Base-by-base conservation (phyloP, 2,888 invertebrate genomes). In the Ceratothoa steindachneri region DNA sequence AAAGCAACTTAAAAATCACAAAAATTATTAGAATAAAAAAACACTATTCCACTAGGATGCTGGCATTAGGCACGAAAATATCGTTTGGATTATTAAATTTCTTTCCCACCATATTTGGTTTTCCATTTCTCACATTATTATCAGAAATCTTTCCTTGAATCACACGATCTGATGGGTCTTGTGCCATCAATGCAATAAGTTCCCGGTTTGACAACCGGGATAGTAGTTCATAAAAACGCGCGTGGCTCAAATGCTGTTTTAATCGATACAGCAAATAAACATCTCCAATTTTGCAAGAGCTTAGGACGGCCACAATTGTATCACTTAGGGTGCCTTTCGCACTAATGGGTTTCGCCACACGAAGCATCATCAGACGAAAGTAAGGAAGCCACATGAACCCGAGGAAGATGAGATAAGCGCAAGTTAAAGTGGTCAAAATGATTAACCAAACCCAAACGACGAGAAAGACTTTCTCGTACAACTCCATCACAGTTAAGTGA, bases 311-410 rank as follows among this genome's bases (percentile, higher is more conserved):
- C 30, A 79, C 73, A 52, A 79, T 79, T 22, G 79, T 79, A 67
- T 76, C 69, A 24, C 73, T 74, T 30, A 79, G 76, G 7, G 75
- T 76, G 66, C 74, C 76, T 67, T 74, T 76, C 53, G 79, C 79
- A 70, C 72, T 79, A 67, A 73, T 69, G 7, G 79, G 79, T 74
- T 79, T 79, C 66, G 79, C 79, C 3, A 79, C 79, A 67, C 60
- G 72, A 27, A 79, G 72, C 60, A 79, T 76, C 72, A 79, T 66
- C 15, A 79, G 74, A 15, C 79, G 74, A 72, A 79, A 79, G 69
- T 79, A 79, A 9, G 79, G 79, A 15, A 79, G 74, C 76, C 79
- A 79, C 79, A 79, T 79, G 72, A 79, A 79, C 30, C 76, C 76
- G 27, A 79, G 70, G 68, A 79, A 79, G 27, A 79, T 79, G 9